Conservation (phyloP, 1,140 invertebrate genomes). For the Tenebrio molitor region DNA sequence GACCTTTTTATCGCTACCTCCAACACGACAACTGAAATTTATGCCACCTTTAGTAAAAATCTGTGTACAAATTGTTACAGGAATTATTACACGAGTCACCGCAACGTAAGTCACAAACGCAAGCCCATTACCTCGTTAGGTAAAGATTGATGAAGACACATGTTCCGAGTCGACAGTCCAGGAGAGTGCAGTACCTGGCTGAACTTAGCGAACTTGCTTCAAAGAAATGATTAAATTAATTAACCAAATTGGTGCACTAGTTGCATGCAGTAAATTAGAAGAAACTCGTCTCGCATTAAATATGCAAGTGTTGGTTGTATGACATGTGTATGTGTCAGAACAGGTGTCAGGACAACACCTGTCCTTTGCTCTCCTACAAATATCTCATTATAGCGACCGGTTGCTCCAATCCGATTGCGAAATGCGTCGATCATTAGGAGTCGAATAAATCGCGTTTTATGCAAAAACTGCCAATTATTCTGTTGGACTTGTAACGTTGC, state of each 20-base stretch:
- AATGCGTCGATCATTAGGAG: constrained; percentile 27
- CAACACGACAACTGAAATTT: too few species aligned
- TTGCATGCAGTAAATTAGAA: constrained; percentile 47
- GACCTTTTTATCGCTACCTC: too few species aligned
- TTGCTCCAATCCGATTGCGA: constrained; percentile 38
- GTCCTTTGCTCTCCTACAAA: constrained; percentile 46
- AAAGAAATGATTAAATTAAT: constrained; percentile 44
- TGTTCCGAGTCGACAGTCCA: too few species aligned
- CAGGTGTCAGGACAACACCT: constrained; percentile 47
- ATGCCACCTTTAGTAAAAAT: too few species aligned
- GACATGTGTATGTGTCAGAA: constrained; percentile 50
- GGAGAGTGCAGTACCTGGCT: too few species aligned
- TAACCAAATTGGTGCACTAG: constrained; percentile 41
- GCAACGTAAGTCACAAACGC: background rate
- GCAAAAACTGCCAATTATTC: constrained; percentile 32
- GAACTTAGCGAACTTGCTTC: background rate
- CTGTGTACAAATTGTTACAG: constrained; percentile 14
- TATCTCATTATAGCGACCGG: constrained; percentile 45
- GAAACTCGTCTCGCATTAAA: constrained; percentile 42
- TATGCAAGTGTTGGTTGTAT: constrained; percentile 45
- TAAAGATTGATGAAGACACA: constrained; percentile 23
- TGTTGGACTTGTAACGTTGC: background rate
- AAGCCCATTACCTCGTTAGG: background rate
- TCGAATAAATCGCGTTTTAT: constrained; percentile 30
- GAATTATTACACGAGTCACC: background rate